A percentile compares a stretch with the other conserved stretches of the same genome.
phyloP scores from a whole-genome alignment of 1,140 invertebrate genomes.

The Helicoverpa armigera region DNA sequence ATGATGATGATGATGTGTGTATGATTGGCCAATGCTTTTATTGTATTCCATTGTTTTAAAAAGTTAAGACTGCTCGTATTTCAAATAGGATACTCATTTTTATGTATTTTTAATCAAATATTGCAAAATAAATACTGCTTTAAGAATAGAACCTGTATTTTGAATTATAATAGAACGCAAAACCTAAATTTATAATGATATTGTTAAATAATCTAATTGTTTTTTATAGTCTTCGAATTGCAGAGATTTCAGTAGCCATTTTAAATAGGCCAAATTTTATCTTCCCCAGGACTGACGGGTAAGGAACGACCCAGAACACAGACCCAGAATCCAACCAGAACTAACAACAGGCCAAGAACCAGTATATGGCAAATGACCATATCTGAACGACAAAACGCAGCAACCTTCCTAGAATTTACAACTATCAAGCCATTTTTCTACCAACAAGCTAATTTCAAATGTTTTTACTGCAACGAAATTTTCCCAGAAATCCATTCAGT shows the following conservation, averaged over 20 bases:
- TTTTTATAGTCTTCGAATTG: too few species aligned
- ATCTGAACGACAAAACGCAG: slow-evolving; percentile 80
- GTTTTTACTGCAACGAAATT: slow-evolving; percentile 80
- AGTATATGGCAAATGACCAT: slow-evolving; percentile 84
- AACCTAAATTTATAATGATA: too few species aligned
- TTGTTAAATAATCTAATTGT: too few species aligned
- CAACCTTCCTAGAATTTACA: slow-evolving; percentile 74
- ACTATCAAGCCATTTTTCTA: slow-evolving; percentile 81
- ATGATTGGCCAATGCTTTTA: too few species aligned
- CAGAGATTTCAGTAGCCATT: slow-evolving; percentile 27
- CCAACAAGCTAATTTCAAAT: slow-evolving; percentile 82
- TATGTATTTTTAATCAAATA: too few species aligned
- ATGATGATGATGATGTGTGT: too few species aligned
- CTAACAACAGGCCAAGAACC: slow-evolving; percentile 62
- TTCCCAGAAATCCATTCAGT: slow-evolving; percentile 78
- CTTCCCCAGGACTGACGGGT: slow-evolving; percentile 70
- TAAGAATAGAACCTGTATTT: too few species aligned
- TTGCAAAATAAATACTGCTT: too few species aligned
- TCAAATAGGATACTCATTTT: background rate
- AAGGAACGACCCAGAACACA: slow-evolving; percentile 52
- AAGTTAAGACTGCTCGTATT: background rate
- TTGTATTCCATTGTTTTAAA: too few species aligned
- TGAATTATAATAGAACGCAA: too few species aligned
- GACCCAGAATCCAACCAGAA: too few species aligned
- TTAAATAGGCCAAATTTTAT: slow-evolving; percentile 66